Conservation (phyloP, 1,140 invertebrate species). For the Cecropterus lyciades region DNA sequence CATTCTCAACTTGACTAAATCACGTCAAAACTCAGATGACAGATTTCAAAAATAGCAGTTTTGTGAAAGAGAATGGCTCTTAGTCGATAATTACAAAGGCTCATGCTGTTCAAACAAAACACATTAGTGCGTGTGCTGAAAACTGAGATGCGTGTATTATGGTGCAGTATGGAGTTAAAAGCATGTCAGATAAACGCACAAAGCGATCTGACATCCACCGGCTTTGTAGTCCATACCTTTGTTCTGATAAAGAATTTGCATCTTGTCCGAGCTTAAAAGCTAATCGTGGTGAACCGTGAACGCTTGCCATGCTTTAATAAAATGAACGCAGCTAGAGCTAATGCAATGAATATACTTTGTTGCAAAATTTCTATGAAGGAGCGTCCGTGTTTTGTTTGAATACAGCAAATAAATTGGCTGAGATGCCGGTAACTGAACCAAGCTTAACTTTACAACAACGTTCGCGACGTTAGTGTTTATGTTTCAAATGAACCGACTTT, state of each 20-base stretch:
- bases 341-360: constrained; percentile 10
- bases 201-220: constrained; percentile 11
- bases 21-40: constrained; percentile 3
- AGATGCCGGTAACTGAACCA: neutral
- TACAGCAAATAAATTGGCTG: neutral
- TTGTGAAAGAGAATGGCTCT: constrained; percentile 16
- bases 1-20: no score
- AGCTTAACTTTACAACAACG: constrained; percentile 1
- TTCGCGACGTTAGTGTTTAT: constrained; percentile 15
- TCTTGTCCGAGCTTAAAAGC: constrained; percentile 16
- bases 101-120: constrained; percentile 23
- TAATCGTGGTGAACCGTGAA: constrained; percentile 9
- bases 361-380: constrained; percentile 11
- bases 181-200: constrained; percentile 23
- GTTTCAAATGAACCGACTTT: constrained; percentile 25
- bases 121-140: constrained; percentile 29
- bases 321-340: neutral
- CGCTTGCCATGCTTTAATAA: no score
- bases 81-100: constrained; percentile 22
- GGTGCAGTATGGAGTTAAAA: constrained; percentile 16
- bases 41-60: constrained; percentile 17
- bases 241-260: constrained; percentile 16
- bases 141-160: constrained; percentile 28
- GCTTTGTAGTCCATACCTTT: constrained; percentile 22
- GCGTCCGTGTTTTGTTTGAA: neutral